Conservation (phyloP, 2,113 vertebrate genomes). For the Lophius piscatorius region DNA sequence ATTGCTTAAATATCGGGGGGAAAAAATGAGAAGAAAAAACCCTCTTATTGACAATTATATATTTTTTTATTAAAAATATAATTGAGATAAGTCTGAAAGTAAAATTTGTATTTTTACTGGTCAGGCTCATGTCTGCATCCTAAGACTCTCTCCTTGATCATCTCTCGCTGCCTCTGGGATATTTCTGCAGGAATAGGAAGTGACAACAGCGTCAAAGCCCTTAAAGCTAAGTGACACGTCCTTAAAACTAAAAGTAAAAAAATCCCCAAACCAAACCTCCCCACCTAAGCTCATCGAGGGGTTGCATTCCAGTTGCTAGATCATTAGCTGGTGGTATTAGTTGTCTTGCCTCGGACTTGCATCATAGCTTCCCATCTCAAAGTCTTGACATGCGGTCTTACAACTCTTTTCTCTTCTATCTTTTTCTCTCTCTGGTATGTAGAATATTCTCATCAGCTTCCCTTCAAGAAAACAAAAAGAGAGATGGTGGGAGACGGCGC, state of each 20-base stretch:
- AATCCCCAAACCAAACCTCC: slow-evolving; percentile 14
- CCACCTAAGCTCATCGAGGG: slow-evolving; percentile 64
- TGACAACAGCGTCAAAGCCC: slow-evolving; percentile 37
- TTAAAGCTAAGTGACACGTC: slow-evolving; percentile 18
- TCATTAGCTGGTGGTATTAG: slow-evolving; percentile 69
- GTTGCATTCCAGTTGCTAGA: slow-evolving; percentile 76
- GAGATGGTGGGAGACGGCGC: no score
- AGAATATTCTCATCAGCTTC: slow-evolving; percentile 70
- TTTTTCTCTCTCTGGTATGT: slow-evolving; percentile 62
- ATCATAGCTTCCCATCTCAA: slow-evolving; percentile 73
- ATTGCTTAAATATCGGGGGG: no score
- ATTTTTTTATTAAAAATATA: no score
- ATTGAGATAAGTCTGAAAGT: no score
- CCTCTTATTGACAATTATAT: no score
- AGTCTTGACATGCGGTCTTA: slow-evolving; percentile 50
- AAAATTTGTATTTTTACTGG: no score
- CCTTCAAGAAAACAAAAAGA: slow-evolving; percentile 45
- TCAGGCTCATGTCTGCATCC: no score
- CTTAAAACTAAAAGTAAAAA: neutral
- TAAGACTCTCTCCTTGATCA: slow-evolving; percentile 57
- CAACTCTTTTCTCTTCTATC: slow-evolving; percentile 25
- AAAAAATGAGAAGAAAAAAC: no score
- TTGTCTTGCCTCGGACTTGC: slow-evolving; percentile 77
- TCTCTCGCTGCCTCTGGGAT: slow-evolving; percentile 10
- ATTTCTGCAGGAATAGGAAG: slow-evolving; percentile 31